These are phyloP conservation scores for Orchesella cincta DNA, from an alignment of 1,140 invertebrate species.

Conservation along the genomic window DNA sequence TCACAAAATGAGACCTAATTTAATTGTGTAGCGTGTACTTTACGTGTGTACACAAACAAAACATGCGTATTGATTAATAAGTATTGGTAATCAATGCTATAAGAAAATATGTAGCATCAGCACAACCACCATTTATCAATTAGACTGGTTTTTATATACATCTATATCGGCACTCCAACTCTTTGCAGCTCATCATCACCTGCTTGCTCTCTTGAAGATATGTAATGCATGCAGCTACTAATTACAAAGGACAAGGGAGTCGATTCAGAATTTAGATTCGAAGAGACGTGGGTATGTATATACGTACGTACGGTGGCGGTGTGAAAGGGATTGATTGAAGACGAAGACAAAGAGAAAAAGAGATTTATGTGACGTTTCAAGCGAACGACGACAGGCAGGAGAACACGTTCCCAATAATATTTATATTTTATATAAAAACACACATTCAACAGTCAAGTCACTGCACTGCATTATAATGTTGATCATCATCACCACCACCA, in stretches of 20 bases:
- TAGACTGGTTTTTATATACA: not conserved
- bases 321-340: conserved; percentile 28
- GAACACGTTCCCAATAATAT: conserved; percentile 24
- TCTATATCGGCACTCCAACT: too few species aligned
- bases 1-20: too few species aligned
- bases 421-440: too few species aligned
- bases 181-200: not conserved
- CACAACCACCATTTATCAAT: not conserved
- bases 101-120: too few species aligned
- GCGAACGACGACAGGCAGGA: conserved; percentile 2
- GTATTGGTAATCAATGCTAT: too few species aligned
- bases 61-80: too few species aligned
- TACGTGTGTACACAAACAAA: too few species aligned
- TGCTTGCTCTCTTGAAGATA: not conserved
- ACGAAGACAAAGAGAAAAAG: conserved; percentile 9
- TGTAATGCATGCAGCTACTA: conserved; percentile 18
- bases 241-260: conserved; percentile 18
- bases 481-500: too few species aligned
- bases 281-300: not conserved
- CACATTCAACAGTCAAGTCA: too few species aligned
- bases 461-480: too few species aligned
- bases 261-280: not conserved
- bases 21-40: too few species aligned
- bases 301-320: not conserved
- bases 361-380: conserved; percentile 24